These are phyloP conservation scores for Graptemys geographica DNA, from an alignment of 2,797 vertebrate genomes.

Conservation along the genomic window DNA sequence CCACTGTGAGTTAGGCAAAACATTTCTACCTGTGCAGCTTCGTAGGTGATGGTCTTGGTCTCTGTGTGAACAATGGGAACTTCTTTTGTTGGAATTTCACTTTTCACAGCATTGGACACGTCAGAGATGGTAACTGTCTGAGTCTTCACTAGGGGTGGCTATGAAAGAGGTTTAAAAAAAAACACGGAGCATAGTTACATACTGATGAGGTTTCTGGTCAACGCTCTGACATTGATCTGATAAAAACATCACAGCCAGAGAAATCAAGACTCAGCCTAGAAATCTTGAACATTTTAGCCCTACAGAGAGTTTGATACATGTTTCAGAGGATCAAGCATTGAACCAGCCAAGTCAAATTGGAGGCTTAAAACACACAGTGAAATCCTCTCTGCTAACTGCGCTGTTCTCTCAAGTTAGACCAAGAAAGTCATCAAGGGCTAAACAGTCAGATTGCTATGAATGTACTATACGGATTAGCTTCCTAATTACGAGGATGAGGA, in stretches of 20 bases:
- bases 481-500: background rate
- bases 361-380: background rate
- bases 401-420: background rate
- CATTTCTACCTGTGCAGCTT: slow-evolving; percentile 92
- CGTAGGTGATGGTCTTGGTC: slow-evolving; percentile 99
- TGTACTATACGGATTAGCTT: background rate
- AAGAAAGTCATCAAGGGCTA: background rate
- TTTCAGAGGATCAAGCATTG: background rate
- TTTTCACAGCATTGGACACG: slow-evolving; percentile 86
- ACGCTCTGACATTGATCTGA: slow-evolving; percentile 81
- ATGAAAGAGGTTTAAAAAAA: slow-evolving; percentile 59
- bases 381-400: background rate
- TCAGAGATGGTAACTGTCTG: slow-evolving; percentile 97
- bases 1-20: background rate
- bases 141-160: slow-evolving; percentile 95
- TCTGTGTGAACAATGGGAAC: slow-evolving; percentile 97
- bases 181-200: background rate
- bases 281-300: background rate
- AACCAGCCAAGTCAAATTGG: fast-evolving
- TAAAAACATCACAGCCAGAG: slow-evolving; percentile 69
- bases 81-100: slow-evolving; percentile 91
- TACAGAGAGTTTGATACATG: fast-evolving
- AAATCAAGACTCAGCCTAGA: slow-evolving; percentile 33
- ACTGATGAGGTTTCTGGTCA: background rate
- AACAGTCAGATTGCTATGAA: background rate